Base-by-base conservation (phyloP, 2,113 vertebrate species). In the Nothoprocta perdicaria region DNA sequence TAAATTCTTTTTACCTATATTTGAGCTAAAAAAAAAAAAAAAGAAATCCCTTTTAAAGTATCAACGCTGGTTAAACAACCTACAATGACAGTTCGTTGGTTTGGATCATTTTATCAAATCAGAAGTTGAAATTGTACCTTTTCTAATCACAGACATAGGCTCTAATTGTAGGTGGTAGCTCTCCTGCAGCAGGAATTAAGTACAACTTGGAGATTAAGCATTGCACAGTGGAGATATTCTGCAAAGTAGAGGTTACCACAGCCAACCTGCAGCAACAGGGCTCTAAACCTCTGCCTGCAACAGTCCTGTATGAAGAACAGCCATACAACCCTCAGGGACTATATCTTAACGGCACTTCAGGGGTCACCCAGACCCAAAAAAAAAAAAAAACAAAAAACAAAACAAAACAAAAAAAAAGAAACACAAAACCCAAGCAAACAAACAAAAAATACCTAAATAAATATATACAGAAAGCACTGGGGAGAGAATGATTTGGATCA, bases 81-180 rank as follows among this genome's bases (percentile, higher is more conserved):
- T 43, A 26, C 52, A 85, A n/a, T 23, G 18, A 60, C 21, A 72
- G 35, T 75, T 75, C 50, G 71, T 65, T 60, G 33, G 16, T 45
- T 65, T 61, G 48, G n/a, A 38, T 72, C 53, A 66, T 45, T 80
- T 80, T 72, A 80, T 27, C 80, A 21, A 71, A 87, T 82, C 11
- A 24, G 4, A 75, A 66, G n/a, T 26, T 77, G 1, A 62, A 91
- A 77, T 22, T 6, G 7, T 24, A 50, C 19, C 23, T 69, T 14
- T 50, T 61, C 76, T 43, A 81, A 40, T 19, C 35, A 14, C 9
- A 10, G 29, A 55, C 27, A 53, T 53, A 23, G 14, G 7, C 19
- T 86, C 65, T 58, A 75, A 69, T 11, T 82, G 27, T 50, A 52
- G 58, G 86, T 53, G 50, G 62, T 41, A 65, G 33, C 22, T 41